Evolutionary conservation across 2,113 vertebrate species (phyloP), one percentile per base, ranked within the genome.

Genomic region (Vulpes vulpes): DNA sequence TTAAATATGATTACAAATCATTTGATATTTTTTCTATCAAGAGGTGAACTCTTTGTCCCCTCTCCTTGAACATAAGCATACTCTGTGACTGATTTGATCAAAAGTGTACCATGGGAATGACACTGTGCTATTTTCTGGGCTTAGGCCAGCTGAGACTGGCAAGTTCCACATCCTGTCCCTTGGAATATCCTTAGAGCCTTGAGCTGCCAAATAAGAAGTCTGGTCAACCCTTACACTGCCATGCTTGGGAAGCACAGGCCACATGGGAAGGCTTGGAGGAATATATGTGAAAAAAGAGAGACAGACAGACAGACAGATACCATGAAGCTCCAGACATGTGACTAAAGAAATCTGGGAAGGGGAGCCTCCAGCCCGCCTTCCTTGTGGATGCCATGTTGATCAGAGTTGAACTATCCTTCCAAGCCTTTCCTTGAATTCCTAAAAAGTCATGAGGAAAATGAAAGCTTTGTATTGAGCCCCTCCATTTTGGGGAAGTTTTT

Each of bases 401-500:
- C 51, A 69, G 32, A 89, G 38, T 69, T 59, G 64, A 94, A 15
- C 25, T 78, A 14, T 17, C 43, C 11, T 82, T 10, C 62, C 49
- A 51, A 96, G 69, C 4, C 53, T 97, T 94, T 87, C 22, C 25
- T 92, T 92, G 89, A 96, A 65, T 85, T 91, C 32, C 12, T 55
- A 38, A 27, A 83, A 73, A 73, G 69, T 25, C 51, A 1, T n/a
- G n/a, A 93, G 62, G 25, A 76, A 97, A 96, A 88, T 30, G 86
- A 90, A 82, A 95, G 30, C 27, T 84, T 94, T 89, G 49, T 76
- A 65, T 76, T 22, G 3, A 92, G 12, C 12, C 38, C 55, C 4
- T 91, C 25, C 14, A 25, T 91, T 74, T 87, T 35, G 65, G 73
- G 53, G 19, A 64, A 64, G 9, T 90, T 89, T 79, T 0, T 87